Evolutionary conservation across 2,113 vertebrate genomes (phyloP).

Genomic region (Tychaedon coryphoeus): DNA sequence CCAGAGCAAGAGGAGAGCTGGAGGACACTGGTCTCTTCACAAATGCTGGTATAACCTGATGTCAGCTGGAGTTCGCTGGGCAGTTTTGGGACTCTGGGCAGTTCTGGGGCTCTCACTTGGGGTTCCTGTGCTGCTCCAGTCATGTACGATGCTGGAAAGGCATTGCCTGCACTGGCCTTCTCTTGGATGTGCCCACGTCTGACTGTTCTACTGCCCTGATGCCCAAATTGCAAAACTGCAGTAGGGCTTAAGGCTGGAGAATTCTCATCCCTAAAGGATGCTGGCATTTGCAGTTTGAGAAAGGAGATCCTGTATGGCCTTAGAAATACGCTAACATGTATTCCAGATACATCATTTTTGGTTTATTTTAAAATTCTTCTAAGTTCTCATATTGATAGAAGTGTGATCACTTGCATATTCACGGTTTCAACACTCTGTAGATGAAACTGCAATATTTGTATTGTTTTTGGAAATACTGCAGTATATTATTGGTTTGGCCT

Average conservation of each 20-base stretch:
- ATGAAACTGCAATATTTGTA: background rate
- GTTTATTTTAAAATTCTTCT: background rate
- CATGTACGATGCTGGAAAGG: fast-evolving
- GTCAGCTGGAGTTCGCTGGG: background rate
- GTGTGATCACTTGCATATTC: background rate
- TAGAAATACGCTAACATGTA: background rate
- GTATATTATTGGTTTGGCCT: background rate
- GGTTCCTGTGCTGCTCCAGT: background rate
- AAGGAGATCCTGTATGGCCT: background rate
- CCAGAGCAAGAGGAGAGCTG: background rate
- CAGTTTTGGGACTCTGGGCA: background rate
- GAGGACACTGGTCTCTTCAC: background rate
- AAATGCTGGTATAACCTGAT: background rate
- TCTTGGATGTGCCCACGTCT: background rate
- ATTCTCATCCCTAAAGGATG: background rate
- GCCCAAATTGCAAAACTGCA: background rate
- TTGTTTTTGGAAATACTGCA: background rate
- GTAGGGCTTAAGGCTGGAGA: background rate
- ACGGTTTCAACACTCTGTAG: background rate
- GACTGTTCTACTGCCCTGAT: background rate
- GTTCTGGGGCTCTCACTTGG: background rate
- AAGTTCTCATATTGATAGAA: background rate
- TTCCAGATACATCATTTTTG: background rate
- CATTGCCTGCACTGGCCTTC: background rate
- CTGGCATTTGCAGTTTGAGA: background rate